phyloP scores from a whole-genome alignment of 2,888 invertebrate genomes.

The Petrolisthes manimaculis region DNA sequence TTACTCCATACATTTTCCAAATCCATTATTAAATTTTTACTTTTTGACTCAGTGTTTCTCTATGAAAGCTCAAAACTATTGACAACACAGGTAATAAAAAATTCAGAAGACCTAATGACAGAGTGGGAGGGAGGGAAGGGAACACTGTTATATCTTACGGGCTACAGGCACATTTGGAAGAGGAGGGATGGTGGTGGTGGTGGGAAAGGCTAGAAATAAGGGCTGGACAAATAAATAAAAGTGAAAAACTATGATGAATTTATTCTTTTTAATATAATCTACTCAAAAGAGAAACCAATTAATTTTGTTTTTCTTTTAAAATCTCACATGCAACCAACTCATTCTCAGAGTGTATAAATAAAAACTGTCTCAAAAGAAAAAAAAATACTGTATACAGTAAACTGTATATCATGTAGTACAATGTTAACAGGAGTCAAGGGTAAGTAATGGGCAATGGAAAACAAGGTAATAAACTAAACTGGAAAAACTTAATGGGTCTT shows the following conservation, averaged over 20 bases:
- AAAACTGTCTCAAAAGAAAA: slow-evolving; percentile 3
- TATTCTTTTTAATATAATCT: slow-evolving; percentile 3
- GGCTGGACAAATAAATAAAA: slow-evolving; percentile 10
- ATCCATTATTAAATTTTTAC: no score
- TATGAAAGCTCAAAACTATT: no score
- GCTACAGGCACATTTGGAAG: background rate
- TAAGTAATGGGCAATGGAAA: background rate
- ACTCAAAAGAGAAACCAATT: background rate
- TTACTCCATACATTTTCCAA: no score
- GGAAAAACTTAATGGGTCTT: no score
- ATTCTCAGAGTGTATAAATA: slow-evolving; percentile 12
- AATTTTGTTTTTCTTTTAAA: background rate
- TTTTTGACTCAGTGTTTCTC: no score
- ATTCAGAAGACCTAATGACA: background rate
- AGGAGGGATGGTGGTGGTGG: background rate
- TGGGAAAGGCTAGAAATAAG: background rate
- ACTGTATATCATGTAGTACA: background rate
- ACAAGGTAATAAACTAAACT: background rate
- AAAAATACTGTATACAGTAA: no score
- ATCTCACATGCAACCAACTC: slow-evolving; percentile 1
- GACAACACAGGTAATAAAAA: no score
- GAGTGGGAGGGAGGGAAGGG: background rate
- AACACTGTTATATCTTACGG: background rate
- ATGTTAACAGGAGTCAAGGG: slow-evolving; percentile 1
- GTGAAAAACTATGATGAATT: slow-evolving; percentile 10